Evolutionary conservation across 2,113 vertebrate species (phyloP), one percentile per base, ranked within the genome.

Genomic region (Semicossyphus pulcher): DNA sequence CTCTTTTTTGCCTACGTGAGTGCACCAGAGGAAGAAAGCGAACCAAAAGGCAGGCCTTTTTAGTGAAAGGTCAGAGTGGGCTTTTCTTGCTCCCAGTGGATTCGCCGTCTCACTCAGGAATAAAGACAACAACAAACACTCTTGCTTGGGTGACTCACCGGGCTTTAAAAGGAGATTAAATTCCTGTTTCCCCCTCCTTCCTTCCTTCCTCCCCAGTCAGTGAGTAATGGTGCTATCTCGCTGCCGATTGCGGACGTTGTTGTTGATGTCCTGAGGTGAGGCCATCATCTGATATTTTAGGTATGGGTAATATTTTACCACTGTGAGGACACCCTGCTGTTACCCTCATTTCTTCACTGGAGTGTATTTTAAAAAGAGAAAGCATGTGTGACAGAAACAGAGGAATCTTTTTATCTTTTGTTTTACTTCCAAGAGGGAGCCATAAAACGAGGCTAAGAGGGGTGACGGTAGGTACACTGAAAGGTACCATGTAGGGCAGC

Each of bases 111-210:
- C 81, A 70, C 82, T 53, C 44, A 47, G 84, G 77, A 82, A 71
- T 70, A 66, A 72, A 73, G 59, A 72, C 54, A 81, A 84, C 76
- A 79, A 76, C 67, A 84, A 80, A 80, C 71, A 47, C 63, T 54
- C 52, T 64, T 64, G 37, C 58, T 49, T 10, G 59, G 48, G 51
- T 86, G 84, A 88, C 62, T 86, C 87, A 87, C 61, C 31, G 23
- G 66, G 67, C 60, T 84, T 79, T 80, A 81, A 87, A 88, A 77
- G 52, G 73, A 84, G 84, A 90, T 89, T 80, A 83, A 69, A 84
- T 81, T 75, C 56, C 20, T 60, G 34, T 68, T 75, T 53, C 39
- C 20, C 18, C n/a, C 36, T 47, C 34, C 34, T 12, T 3, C 15
- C n/a, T 23, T 10, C 34, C 34, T 12, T 3, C 15, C n/a, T 23